phyloP scores from a whole-genome alignment of 30 jellyfish, hydroid and myxozoan species.

The Hydractinia echinata region DNA sequence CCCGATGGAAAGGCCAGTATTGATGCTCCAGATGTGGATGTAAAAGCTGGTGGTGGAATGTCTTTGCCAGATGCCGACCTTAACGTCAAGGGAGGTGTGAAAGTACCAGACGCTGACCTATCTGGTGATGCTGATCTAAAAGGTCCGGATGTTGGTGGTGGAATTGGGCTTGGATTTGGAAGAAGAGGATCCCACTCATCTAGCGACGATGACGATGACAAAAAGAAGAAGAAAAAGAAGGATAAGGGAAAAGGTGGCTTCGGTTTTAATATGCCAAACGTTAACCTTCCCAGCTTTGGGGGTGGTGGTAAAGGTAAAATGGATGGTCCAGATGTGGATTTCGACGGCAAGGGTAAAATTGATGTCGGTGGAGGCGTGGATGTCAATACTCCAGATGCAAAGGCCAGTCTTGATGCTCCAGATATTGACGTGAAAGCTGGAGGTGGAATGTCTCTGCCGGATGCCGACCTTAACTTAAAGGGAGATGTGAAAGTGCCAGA shows the following conservation, averaged over 20 bases:
- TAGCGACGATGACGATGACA: background rate
- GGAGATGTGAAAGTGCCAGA: too few species aligned
- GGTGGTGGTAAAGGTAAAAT: background rate
- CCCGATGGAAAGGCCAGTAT: conserved; percentile 5
- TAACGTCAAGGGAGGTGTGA: background rate
- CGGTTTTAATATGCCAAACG: background rate
- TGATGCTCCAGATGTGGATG: conserved; percentile 29
- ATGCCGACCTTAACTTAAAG: too few species aligned
- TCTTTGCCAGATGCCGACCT: conserved; percentile 7
- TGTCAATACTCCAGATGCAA: too few species aligned
- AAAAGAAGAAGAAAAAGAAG: conserved; percentile 6
- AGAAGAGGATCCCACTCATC: conserved; percentile 1
- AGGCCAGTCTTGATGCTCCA: too few species aligned
- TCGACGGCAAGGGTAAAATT: too few species aligned
- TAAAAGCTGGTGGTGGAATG: background rate
- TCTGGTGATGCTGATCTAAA: conserved; percentile 16
- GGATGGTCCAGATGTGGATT: background rate
- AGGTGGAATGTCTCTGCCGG: too few species aligned
- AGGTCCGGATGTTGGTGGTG: conserved; percentile 22
- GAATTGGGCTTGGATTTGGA: conserved; percentile 23
- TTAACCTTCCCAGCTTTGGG: background rate
- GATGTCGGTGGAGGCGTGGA: too few species aligned
- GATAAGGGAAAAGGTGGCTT: conserved; percentile 8
- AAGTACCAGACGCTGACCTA: too few species aligned
- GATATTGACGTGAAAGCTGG: too few species aligned